Conservation (phyloP, 1,140 invertebrate genomes). For the Phthorimaea operculella region DNA sequence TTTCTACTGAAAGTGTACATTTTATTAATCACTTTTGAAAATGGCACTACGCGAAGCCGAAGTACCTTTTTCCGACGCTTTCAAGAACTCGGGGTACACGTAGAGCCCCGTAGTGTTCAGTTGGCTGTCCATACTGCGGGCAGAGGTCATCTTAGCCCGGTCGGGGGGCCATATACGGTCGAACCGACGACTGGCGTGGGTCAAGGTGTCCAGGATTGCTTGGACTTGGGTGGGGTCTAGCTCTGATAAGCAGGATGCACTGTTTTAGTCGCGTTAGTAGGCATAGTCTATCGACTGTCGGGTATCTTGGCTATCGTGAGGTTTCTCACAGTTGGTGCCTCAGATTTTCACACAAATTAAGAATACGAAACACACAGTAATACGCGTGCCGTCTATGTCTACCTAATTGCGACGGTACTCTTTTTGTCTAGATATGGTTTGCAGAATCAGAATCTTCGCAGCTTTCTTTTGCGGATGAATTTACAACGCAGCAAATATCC, state of each 20-base stretch:
- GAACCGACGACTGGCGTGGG: constrained; percentile 43
- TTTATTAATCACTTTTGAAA: background rate
- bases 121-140: constrained; percentile 43
- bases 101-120: constrained; percentile 40
- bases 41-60: background rate
- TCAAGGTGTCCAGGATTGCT: constrained; percentile 54
- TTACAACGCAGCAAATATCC: too few species aligned
- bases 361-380: too few species aligned
- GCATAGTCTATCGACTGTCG: constrained; percentile 13
- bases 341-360: too few species aligned
- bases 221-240: constrained; percentile 53
- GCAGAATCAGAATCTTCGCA: too few species aligned
- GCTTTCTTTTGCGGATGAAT: too few species aligned
- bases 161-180: constrained; percentile 50
- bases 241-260: constrained; percentile 48
- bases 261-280: constrained; percentile 42
- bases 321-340: too few species aligned
- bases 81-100: constrained; percentile 49
- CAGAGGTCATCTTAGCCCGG: constrained; percentile 26
- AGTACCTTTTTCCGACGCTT: constrained; percentile 59
- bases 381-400: too few species aligned
- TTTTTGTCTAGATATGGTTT: too few species aligned
- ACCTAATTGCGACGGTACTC: too few species aligned
- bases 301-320: too few species aligned
- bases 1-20: too few species aligned